phyloP scores from a whole-genome alignment of 2,797 vertebrate genomes.

The Holocentrus rufus region DNA sequence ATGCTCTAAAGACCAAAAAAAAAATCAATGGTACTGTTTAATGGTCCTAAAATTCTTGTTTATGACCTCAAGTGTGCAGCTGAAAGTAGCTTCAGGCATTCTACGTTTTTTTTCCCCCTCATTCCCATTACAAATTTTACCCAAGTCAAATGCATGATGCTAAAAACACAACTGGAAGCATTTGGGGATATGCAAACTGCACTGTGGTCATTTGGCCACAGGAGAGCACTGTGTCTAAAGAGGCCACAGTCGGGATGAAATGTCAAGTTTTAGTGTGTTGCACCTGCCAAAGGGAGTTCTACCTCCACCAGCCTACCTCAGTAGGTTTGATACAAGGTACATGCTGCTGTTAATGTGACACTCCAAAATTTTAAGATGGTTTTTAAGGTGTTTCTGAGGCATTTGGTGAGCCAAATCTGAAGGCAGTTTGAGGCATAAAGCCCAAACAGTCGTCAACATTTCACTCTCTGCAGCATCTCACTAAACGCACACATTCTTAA shows the following conservation, averaged over 20 bases:
- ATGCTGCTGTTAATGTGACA: too few relatives aligned
- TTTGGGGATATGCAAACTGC: background rate
- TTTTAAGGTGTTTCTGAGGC: too few relatives aligned
- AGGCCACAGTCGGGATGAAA: conserved; percentile 11
- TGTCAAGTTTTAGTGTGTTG: conserved; percentile 15
- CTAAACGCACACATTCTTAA: background rate
- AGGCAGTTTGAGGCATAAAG: background rate
- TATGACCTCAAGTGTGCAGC: background rate
- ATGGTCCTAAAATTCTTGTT: background rate
- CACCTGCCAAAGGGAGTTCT: conserved; percentile 4
- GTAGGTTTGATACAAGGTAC: too few relatives aligned
- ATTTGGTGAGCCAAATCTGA: too few relatives aligned
- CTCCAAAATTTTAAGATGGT: too few relatives aligned
- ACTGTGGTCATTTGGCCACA: conserved; percentile 54
- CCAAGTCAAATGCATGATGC: background rate
- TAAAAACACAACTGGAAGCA: background rate
- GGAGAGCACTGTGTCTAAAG: conserved; percentile 62
- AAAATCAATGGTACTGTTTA: background rate
- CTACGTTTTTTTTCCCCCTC: background rate
- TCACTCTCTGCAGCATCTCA: background rate
- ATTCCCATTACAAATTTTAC: background rate
- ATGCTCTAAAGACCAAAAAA: background rate
- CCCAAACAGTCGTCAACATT: conserved; percentile 1
- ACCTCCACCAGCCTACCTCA: background rate
- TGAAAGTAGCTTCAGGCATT: background rate